Evolutionary conservation across 2,113 vertebrate genomes (phyloP).

Genomic region (Psilopogon haemacephalus): DNA sequence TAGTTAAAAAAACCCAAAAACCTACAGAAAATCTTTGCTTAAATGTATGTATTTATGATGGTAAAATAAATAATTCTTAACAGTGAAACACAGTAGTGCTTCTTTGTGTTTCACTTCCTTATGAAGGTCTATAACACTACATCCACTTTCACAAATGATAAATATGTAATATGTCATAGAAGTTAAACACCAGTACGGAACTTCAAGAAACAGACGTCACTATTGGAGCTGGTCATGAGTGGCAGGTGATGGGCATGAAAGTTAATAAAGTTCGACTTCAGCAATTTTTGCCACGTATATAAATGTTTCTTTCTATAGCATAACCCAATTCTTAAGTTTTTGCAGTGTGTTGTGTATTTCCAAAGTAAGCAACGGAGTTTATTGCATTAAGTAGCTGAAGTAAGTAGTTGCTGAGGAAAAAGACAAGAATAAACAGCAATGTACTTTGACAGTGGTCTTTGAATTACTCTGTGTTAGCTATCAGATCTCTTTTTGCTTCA

Average conservation of each 20-base stretch:
- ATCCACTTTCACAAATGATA: neutral
- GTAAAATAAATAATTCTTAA: neutral
- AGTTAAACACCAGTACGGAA: neutral
- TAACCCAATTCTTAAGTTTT: conserved; percentile 48
- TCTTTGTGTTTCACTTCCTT: neutral
- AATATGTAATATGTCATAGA: neutral
- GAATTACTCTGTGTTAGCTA: conserved; percentile 47
- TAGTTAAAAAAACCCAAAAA: neutral
- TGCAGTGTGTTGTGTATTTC: conserved; percentile 67
- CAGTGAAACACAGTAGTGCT: neutral
- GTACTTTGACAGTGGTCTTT: conserved; percentile 22
- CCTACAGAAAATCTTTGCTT: neutral
- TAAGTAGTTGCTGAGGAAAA: conserved; percentile 27
- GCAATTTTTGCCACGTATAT: conserved; percentile 62
- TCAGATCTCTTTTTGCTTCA: conserved; percentile 69
- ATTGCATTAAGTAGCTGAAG: conserved; percentile 16
- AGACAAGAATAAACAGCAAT: conserved; percentile 52
- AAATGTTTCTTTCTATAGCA: conserved; percentile 42
- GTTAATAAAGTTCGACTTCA: conserved; percentile 68
- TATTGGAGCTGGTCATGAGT: conserved; percentile 61
- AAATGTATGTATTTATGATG: neutral
- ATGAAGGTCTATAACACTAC: neutral
- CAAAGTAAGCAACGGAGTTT: conserved; percentile 51
- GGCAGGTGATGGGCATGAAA: conserved; percentile 66
- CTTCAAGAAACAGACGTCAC: conserved; percentile 51